phyloP scores from a whole-genome alignment of 2,797 vertebrate genomes.

The Cottoperca gobio region DNA sequence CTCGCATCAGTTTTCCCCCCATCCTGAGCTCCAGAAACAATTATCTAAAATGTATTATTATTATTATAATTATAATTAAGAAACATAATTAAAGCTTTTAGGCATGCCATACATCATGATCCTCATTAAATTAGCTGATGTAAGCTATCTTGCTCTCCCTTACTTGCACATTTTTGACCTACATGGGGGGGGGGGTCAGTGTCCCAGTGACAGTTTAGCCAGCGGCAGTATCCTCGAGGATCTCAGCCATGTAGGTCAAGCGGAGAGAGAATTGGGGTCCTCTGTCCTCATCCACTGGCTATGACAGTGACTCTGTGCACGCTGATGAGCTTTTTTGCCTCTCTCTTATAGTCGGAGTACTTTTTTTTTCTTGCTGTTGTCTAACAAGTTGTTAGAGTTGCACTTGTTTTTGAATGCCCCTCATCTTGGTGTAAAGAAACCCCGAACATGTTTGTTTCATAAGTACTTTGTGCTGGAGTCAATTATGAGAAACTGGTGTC shows the following conservation, averaged over 20 bases:
- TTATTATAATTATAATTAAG: too few relatives aligned
- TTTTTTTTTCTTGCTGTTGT: neutral
- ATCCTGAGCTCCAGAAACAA: constrained; percentile 6
- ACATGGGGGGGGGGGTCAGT: constrained; percentile 12
- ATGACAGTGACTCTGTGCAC: constrained; percentile 25
- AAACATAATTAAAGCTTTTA: constrained; percentile 11
- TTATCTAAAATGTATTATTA: neutral
- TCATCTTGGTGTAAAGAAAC: neutral
- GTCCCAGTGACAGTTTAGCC: constrained; percentile 24
- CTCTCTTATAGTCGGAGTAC: neutral
- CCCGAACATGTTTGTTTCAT: neutral
- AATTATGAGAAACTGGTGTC: neutral
- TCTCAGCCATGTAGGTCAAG: constrained; percentile 40
- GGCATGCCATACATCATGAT: neutral
- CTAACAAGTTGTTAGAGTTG: neutral
- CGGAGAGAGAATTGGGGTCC: constrained; percentile 31
- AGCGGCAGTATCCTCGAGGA: constrained; percentile 26
- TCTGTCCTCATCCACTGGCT: constrained; percentile 34
- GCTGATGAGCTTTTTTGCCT: constrained; percentile 31
- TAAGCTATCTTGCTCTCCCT: constrained; percentile 12
- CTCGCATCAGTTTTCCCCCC: neutral
- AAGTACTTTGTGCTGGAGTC: neutral
- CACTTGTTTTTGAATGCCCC: neutral
- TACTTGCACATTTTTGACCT: constrained; percentile 35
- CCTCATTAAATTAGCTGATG: constrained; percentile 21